Base-by-base conservation (phyloP, 2,113 vertebrate genomes). In the Sinosuthora webbiana region DNA sequence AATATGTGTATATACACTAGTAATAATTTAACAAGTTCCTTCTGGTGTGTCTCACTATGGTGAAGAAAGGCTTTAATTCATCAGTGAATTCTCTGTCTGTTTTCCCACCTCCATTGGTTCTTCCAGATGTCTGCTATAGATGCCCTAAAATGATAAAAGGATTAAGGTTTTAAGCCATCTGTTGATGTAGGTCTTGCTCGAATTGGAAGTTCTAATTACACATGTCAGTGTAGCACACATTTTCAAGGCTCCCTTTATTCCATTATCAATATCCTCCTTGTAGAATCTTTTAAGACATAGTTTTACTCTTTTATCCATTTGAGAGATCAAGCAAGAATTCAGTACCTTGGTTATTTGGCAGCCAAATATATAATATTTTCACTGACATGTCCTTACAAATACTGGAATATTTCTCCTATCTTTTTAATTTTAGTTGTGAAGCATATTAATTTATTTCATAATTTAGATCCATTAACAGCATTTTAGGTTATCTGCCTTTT, bases 131-230 rank as follows among this genome's bases (percentile, higher is more conserved):
- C 71, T 84, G 21, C 90, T 74, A 33, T 84, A 87, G 59, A 77
- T 91, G n/a, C 56, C 52, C 75, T 83, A 85, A 86, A 97, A 92
- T 86, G 59, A 92, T 89, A 89, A 92, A 96, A 70, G 41, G 42
- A 77, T 94, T 74, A 83, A 87, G 35, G 53, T 79, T 93, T 93
- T 90, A 83, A 88, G 50, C 50, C 53, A 90, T 92, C 90, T 92
- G 67, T 47, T 92, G 63, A 50, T 77, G 23, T 65, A 92, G 68
- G 75, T 77, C 68, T 80, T 93, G 39, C 71, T 92, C 74, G 68
- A 79, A 78, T 77, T 90, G 59, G 68, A 81, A 86, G 45, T 83
- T 67, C 12, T 86, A 88, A 80, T 89, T 91, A 53, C 42, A 60
- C 16, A 39, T 90, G 31, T 91, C 65, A 73, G 20, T 6, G 1